Evolutionary conservation across 2,797 vertebrate genomes (phyloP).

Genomic region (Crenuchus spilurus): DNA sequence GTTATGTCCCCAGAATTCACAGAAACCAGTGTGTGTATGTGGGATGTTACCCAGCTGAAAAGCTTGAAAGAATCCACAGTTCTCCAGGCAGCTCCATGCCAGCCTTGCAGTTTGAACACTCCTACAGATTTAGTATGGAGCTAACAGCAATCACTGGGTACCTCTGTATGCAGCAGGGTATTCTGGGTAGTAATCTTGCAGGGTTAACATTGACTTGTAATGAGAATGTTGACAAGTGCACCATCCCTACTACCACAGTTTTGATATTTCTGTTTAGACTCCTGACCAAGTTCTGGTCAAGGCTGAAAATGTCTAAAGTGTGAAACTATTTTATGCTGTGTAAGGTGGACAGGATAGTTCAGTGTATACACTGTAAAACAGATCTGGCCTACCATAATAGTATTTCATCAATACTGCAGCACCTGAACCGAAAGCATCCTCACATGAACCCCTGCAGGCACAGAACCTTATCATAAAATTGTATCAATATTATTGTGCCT

Average conservation of each 20-base stretch:
- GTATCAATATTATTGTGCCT: too few relatives aligned
- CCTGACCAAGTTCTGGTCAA: too few relatives aligned
- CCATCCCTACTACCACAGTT: too few relatives aligned
- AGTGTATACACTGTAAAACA: neutral
- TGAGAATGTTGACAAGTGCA: too few relatives aligned
- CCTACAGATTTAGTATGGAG: conserved; percentile 10
- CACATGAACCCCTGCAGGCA: neutral
- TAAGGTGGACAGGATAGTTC: neutral
- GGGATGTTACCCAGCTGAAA: neutral
- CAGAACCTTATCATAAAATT: neutral
- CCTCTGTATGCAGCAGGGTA: neutral
- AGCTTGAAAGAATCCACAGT: conserved; percentile 29
- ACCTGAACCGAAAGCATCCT: neutral
- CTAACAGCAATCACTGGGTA: neutral
- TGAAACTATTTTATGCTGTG: neutral
- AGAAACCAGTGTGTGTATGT: neutral
- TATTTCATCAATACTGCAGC: neutral
- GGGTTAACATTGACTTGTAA: too few relatives aligned
- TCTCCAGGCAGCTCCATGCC: neutral
- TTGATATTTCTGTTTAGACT: too few relatives aligned
- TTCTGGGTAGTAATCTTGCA: conserved; percentile 4
- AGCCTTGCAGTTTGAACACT: neutral
- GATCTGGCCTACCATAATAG: conserved; percentile 5
- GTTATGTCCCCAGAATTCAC: too few relatives aligned
- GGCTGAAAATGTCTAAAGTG: too few relatives aligned